A percentile compares a stretch with the other conserved stretches of the same genome.
Conservation (phyloP, 2,888 invertebrate genomes). For the Bruchidius siliquastri region DNA sequence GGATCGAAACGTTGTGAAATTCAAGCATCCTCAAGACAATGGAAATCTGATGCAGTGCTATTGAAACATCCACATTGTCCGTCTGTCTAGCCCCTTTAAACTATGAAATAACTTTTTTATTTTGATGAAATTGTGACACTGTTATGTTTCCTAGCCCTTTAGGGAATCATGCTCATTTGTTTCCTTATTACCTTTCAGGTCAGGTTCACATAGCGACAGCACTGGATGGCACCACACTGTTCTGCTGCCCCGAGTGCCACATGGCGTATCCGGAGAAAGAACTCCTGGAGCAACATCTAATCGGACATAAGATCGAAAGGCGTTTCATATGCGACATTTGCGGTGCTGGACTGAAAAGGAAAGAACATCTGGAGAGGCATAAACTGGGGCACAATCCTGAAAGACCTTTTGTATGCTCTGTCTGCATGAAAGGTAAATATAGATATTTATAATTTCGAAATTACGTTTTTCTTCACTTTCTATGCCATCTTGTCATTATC, state of each 20-base stretch:
- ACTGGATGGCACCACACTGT: slow-evolving; percentile 68
- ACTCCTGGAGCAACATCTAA: slow-evolving; percentile 69
- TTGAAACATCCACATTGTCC: too few relatives aligned
- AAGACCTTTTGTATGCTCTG: slow-evolving; percentile 71
- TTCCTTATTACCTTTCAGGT: slow-evolving; percentile 47
- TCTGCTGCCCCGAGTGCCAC: slow-evolving; percentile 76
- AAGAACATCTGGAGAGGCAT: slow-evolving; percentile 74
- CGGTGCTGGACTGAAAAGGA: slow-evolving; percentile 71
- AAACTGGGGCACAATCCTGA: slow-evolving; percentile 78
- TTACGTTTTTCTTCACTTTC: too few relatives aligned
- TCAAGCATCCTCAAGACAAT: too few relatives aligned
- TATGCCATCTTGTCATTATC: background rate
- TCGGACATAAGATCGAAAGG: slow-evolving; percentile 75
- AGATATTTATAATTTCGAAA: slow-evolving; percentile 31
- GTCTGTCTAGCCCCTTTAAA: too few relatives aligned
- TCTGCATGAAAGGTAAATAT: slow-evolving; percentile 60
- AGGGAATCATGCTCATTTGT: too few relatives aligned
- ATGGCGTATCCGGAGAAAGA: slow-evolving; percentile 79
- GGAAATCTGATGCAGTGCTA: too few relatives aligned
- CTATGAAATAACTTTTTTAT: too few relatives aligned
- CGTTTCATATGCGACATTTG: slow-evolving; percentile 74
- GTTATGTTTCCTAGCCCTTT: too few relatives aligned
- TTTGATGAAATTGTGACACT: too few relatives aligned
- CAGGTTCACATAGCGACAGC: slow-evolving; percentile 73
- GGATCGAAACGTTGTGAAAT: too few relatives aligned